Evolutionary conservation across 2,113 vertebrate genomes (phyloP), one percentile per base, ranked within the genome.

Genomic region (Esox niger): DNA sequence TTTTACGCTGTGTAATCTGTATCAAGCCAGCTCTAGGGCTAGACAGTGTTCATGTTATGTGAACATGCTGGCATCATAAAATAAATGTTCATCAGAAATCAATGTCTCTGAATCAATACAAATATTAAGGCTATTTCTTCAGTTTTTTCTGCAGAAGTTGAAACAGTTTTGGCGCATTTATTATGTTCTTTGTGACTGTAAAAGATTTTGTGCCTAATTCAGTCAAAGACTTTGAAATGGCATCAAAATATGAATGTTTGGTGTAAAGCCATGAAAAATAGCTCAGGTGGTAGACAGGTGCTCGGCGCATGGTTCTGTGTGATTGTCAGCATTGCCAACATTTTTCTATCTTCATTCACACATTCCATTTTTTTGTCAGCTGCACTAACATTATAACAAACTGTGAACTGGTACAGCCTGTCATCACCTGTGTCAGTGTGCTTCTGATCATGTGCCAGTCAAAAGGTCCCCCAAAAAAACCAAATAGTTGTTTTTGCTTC

Each of bases 21-120:
- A 78, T 94, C 93, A 76, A 92, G 92, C 84, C 9, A 38, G 35
- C 92, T 62, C 91, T 27, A 27, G 21, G 29, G n/a, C 29, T 1
- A 57, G 29, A 26, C 29, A 30, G 11, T 27, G 23, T 20, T 26
- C 17, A 15, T 25, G 11, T 6, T 27, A 57, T 27, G 23, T 57
- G 55, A 15, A 15, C 21, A 26, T 49, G 46, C 1, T n/a, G n/a
- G 46, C 6, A 6, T n/a, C 15, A n/a, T 49, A 20, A n/a, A n/a
- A n/a, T 49, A 17, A 21, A n/a, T 13, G 6, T 56, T 56, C 26
- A 55, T 55, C 52, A 55, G 52, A 21, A 23, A 13, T 10, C 55
- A 27, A 27, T 57, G 11, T 57, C 55, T 8, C 9, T 4, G 2
- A 57, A 57, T 57, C 25, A 26, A 57, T 17, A 54, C 7, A 54